Evolutionary conservation across 2,888 invertebrate species (phyloP).

Genomic region (Taenaris catops): DNA sequence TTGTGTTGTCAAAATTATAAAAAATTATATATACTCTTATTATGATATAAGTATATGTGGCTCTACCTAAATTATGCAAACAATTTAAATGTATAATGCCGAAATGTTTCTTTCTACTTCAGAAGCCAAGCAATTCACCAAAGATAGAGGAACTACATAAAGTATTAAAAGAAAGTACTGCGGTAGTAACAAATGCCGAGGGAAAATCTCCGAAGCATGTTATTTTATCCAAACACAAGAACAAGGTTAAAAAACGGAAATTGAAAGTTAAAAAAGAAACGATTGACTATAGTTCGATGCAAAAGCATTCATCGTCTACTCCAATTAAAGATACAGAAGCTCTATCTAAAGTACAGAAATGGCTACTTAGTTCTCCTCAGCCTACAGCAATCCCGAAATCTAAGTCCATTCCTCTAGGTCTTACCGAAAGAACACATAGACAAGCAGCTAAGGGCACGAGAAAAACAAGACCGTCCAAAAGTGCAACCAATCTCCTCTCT

Average conservation of each 20-base stretch:
- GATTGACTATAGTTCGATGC: constrained; percentile 87
- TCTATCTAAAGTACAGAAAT: constrained; percentile 90
- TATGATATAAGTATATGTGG: too few relatives aligned
- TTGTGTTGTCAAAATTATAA: too few relatives aligned
- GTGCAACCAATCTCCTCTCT: constrained; percentile 84
- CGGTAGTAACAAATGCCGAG: constrained; percentile 65
- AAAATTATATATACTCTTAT: too few relatives aligned
- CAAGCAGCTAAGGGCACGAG: constrained; percentile 74
- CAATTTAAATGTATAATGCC: too few relatives aligned
- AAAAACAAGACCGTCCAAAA: constrained; percentile 81
- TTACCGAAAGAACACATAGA: constrained; percentile 75
- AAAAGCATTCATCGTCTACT: constrained; percentile 75
- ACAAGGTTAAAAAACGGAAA: constrained; percentile 74
- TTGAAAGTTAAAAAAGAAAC: constrained; percentile 84
- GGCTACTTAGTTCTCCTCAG: constrained; percentile 87
- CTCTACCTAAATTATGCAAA: too few relatives aligned
- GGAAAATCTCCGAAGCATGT: constrained; percentile 79
- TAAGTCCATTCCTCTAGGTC: constrained; percentile 89
- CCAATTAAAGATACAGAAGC: constrained; percentile 79
- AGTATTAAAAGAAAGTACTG: constrained; percentile 61
- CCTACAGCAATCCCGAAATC: constrained; percentile 86
- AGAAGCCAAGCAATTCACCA: constrained; percentile 57
- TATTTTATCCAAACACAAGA: constrained; percentile 67
- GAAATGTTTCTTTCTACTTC: constrained; percentile 25
- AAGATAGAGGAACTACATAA: constrained; percentile 56